Percentiles rank a stretch among this genome's conserved stretches.
Evolutionary conservation across 2,888 invertebrate species (phyloP).

Genomic region (Ametastegia equiseti): DNA sequence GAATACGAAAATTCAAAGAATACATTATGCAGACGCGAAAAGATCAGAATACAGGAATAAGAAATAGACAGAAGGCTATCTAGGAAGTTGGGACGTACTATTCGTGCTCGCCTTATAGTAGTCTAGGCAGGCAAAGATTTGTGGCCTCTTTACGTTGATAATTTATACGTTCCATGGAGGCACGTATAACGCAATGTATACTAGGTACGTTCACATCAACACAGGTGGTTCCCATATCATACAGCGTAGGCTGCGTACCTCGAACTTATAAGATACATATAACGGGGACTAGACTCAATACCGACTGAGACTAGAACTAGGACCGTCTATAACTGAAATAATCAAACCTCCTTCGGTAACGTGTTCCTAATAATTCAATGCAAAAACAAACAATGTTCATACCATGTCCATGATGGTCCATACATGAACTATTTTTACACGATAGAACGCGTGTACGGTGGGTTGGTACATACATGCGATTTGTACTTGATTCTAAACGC

Average conservation of each 20-base stretch:
- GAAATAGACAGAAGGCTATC: not conserved
- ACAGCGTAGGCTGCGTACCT: not conserved
- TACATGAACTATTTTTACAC: too few relatives aligned
- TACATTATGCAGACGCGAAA: not conserved
- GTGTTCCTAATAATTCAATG: too few relatives aligned
- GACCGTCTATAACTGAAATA: too few relatives aligned
- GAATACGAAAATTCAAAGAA: not conserved
- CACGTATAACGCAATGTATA: not conserved
- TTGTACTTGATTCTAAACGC: too few relatives aligned
- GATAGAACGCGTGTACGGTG: too few relatives aligned
- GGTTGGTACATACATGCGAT: too few relatives aligned
- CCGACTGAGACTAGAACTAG: too few relatives aligned
- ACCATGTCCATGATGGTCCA: too few relatives aligned
- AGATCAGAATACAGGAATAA: not conserved
- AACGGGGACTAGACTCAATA: too few relatives aligned
- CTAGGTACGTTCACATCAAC: not conserved
- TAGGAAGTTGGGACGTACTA: not conserved
- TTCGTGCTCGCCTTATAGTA: not conserved
- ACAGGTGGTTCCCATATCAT: not conserved
- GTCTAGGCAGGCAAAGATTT: not conserved
- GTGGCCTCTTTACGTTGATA: not conserved
- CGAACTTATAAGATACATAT: not conserved
- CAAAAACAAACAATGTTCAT: too few relatives aligned
- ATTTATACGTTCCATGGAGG: not conserved
- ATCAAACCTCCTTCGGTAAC: too few relatives aligned